These are phyloP conservation scores for Conchocele bisecta DNA, from an alignment of 2,888 invertebrate genomes.

Conservation along the genomic window DNA sequence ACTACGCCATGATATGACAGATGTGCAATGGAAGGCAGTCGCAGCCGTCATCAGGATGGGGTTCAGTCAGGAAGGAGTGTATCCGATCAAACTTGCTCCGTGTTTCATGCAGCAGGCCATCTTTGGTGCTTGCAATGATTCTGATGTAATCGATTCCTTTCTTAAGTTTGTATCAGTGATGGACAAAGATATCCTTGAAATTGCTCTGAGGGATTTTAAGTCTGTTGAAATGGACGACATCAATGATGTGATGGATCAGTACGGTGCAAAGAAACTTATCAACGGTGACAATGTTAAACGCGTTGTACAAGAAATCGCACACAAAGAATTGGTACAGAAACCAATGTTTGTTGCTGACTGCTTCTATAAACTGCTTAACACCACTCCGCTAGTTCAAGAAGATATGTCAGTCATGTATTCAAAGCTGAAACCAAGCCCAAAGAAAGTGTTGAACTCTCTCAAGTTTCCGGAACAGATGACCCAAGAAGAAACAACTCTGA, in stretches of 20 bases:
- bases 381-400: too few species aligned
- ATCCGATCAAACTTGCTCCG: slow-evolving; percentile 19
- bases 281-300: too few species aligned
- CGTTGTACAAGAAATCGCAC: too few species aligned
- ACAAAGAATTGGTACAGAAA: too few species aligned
- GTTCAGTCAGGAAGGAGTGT: slow-evolving; percentile 11
- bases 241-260: slow-evolving; percentile 11
- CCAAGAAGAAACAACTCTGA: too few species aligned
- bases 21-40: slow-evolving; percentile 7
- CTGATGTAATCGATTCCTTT: slow-evolving; percentile 22
- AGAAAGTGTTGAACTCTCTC: too few species aligned
- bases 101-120: slow-evolving; percentile 33
- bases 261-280: too few species aligned
- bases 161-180: slow-evolving; percentile 14
- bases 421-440: too few species aligned
- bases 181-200: slow-evolving; percentile 9
- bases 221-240: slow-evolving; percentile 18
- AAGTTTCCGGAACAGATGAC: too few species aligned
- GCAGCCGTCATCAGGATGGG: slow-evolving; percentile 19
- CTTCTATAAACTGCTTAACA: too few species aligned
- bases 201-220: slow-evolving; percentile 17
- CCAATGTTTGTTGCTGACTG: too few species aligned
- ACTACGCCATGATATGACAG: slow-evolving; percentile 8
- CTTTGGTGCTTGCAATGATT: slow-evolving; percentile 3
- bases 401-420: too few species aligned